These are phyloP conservation scores for Chloroclysta siterata DNA, from an alignment of 2,888 invertebrate genomes.

Conservation along the genomic window DNA sequence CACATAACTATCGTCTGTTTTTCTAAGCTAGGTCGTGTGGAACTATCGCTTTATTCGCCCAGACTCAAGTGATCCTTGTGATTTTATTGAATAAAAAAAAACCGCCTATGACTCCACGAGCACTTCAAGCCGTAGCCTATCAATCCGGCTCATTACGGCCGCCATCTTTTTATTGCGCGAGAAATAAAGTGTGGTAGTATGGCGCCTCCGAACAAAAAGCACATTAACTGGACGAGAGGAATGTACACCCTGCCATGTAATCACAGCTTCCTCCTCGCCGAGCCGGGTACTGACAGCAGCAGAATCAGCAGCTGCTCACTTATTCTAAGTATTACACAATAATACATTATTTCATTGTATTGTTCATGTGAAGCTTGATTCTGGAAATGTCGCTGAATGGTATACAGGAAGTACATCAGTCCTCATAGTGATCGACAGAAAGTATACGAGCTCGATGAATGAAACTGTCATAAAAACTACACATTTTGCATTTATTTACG, in stretches of 20 bases:
- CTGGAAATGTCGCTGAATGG: no score
- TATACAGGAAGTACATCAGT: no score
- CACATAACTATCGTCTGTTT: neutral
- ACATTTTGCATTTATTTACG: no score
- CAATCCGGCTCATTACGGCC: conserved; percentile 24
- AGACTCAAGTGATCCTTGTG: neutral
- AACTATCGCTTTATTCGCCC: neutral
- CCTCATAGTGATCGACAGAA: no score
- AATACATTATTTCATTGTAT: no score
- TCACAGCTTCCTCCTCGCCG: conserved; percentile 26
- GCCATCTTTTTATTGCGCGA: conserved; percentile 25
- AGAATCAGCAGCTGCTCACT: neutral
- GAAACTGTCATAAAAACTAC: no score
- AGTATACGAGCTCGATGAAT: no score
- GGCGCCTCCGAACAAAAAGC: conserved; percentile 25
- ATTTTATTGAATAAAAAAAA: neutral
- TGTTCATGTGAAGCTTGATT: no score
- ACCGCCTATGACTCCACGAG: neutral
- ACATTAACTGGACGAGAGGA: conserved; percentile 29
- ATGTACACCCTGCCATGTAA: conserved; percentile 14
- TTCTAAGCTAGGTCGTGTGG: neutral
- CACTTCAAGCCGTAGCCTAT: conserved; percentile 1
- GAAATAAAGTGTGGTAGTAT: conserved; percentile 1
- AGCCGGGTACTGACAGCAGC: neutral
- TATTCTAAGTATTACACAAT: neutral